A percentile compares a stretch with the other conserved stretches of the same genome.
Conservation (phyloP, 2,888 invertebrate species). For the Xanthorhoe spadicearia region DNA sequence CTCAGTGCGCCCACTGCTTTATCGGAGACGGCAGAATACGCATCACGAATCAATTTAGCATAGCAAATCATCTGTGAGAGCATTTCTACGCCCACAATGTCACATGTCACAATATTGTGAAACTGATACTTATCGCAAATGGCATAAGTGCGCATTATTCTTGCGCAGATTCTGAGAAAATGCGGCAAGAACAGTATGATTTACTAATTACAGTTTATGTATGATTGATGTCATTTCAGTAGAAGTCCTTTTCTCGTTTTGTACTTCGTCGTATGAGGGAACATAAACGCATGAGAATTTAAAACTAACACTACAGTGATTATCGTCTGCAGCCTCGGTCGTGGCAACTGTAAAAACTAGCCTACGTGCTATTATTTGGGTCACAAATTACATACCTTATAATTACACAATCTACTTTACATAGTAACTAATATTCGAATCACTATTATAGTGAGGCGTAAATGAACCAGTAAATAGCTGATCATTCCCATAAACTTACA, state of each 20-base stretch:
- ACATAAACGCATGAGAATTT: background rate
- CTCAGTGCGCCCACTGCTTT: constrained; percentile 34
- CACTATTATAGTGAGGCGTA: background rate
- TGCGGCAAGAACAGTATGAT: constrained; percentile 15
- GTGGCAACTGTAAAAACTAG: background rate
- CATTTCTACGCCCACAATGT: constrained; percentile 14
- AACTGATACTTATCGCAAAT: constrained; percentile 20
- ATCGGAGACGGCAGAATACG: constrained; percentile 41
- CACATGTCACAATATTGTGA: constrained; percentile 27
- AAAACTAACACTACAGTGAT: background rate
- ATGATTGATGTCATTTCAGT: constrained; percentile 31
- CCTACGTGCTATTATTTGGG: background rate
- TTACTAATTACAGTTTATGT: constrained; percentile 30
- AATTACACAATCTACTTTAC: background rate
- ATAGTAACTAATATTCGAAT: background rate
- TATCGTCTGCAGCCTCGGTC: background rate
- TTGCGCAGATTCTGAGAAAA: constrained; percentile 30
- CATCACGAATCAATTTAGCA: constrained; percentile 55
- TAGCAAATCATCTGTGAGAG: constrained; percentile 41
- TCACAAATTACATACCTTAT: background rate
- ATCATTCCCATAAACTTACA: background rate
- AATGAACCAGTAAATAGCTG: background rate
- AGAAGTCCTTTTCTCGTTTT: constrained; percentile 19
- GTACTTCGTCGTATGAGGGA: background rate
- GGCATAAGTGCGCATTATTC: constrained; percentile 4